These are phyloP conservation scores for Sorex maritimensis DNA, from an alignment of 2,797 vertebrate species.

Conservation along the genomic window DNA sequence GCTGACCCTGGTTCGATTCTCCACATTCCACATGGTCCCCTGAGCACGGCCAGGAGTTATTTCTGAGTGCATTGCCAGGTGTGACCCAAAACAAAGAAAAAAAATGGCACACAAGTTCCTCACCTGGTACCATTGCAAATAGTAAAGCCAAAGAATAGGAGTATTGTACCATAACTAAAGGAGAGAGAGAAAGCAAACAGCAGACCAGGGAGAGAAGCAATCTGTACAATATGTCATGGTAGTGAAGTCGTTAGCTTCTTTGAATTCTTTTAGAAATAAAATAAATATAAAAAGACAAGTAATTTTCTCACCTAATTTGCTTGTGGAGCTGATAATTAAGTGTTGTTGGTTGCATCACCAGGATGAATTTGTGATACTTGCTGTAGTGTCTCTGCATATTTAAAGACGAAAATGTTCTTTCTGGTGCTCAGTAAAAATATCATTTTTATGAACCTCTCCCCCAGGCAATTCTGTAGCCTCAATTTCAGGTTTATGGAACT, in stretches of 20 bases:
- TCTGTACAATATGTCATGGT: constrained; percentile 78
- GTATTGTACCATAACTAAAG: background rate
- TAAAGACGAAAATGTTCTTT: constrained; percentile 89
- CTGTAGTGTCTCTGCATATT: constrained; percentile 92
- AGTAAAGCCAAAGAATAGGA: background rate
- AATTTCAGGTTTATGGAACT: constrained; percentile 30
- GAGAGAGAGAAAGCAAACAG: background rate
- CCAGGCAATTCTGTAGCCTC: constrained; percentile 51
- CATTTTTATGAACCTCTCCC: constrained; percentile 82
- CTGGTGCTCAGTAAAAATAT: constrained; percentile 88
- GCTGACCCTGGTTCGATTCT: no score
- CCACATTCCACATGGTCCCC: no score
- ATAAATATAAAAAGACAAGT: constrained; percentile 93
- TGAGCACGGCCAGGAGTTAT: no score
- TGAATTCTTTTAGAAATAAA: constrained; percentile 91
- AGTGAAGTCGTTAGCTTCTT: constrained; percentile 87
- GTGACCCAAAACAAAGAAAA: no score
- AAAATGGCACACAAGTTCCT: background rate
- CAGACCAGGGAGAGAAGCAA: constrained; percentile 63
- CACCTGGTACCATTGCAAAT: background rate
- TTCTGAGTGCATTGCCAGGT: no score
- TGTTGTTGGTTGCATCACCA: constrained; percentile 91
- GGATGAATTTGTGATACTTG: constrained; percentile 90
- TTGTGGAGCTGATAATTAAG: constrained; percentile 94
- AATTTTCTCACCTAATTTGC: constrained; percentile 94